Evolutionary conservation across 2,797 vertebrate genomes (phyloP), one percentile per base, ranked within the genome.

Genomic region (Tenualosa ilisha): DNA sequence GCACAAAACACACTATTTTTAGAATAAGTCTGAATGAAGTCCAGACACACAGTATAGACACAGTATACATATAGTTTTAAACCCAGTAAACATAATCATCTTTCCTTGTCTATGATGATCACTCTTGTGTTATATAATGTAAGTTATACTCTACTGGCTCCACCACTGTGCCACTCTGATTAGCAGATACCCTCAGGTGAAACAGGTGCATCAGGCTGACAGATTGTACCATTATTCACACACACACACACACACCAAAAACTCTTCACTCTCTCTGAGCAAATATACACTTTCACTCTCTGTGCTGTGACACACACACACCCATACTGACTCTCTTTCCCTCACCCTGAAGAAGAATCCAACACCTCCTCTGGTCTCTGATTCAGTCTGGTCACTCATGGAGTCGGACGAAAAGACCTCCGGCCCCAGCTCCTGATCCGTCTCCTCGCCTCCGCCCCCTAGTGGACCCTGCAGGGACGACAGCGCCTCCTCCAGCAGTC

Each of bases 271-370:
- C n/a, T 7, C 59, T 24, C n/a, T 6, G 51, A 13, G 3, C 59
- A 24, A 7, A 31, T 9, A 13, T 26, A 9, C 26, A 31, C 63
- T 6, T 26, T 8, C 81, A 82, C 53, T 59, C 53, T 37, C 51
- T 22, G 8, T 61, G 6, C 31, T 31, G 31, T 31, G 31, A 82
- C 56, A 68, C 15, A 59, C 68, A 81, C 24, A 53, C 63, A 68
- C 46, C 51, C n/a, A 37, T 46, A 79, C 22, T 15, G 49, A 75
- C 26, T 68, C 37, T 7, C 12, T 22, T 37, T 43, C 13, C 7
- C 93, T 91, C 84, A 97, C 97, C 96, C 95, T 95, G 61, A 96
- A 97, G 91, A 96, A 97, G 88, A 97, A 96, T 3, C 96, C 96
- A 8, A 96, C 72, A 31, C 93, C 94, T 88, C 92, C 93, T 90